Base-by-base conservation (phyloP, 2,113 vertebrate genomes). In the Cephalopterus ornatus region DNA sequence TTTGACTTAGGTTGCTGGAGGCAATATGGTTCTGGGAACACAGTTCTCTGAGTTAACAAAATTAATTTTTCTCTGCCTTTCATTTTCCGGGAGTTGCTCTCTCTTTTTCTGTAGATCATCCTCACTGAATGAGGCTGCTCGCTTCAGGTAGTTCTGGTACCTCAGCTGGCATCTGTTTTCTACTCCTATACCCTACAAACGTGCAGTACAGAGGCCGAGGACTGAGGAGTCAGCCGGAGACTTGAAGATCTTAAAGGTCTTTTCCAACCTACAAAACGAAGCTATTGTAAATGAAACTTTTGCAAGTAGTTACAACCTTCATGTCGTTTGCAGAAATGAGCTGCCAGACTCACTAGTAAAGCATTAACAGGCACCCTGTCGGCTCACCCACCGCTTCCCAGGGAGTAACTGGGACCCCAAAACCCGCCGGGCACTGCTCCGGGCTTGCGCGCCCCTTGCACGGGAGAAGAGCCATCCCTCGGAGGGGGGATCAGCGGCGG, bases 171-270 rank as follows among this genome's bases (percentile, higher is more conserved):
- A 50, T 19, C 30, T 42, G 0, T 58, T n/a, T 50, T 49, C 24
- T 65, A 2, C 16, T 61, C n/a, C 15, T 46, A 4, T 19, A 19
- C 20, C 21, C 14, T 49, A 20, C 8, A 15, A 22, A 50, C 0
- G 1, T 3, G 26, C 32, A 16, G 17, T 1, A 30, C 1, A 8
- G 59, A 14, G 32, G 18, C 22, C 0, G 0, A 56, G 37, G 27
- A 53, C 18, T 7, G 18, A 59, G 1, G 3, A 44, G 16, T 22
- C 26, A 17, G 3, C 7, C 26, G 26, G 20, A 33, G 7, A 39
- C 17, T 4, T 27, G 53, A 68, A 46, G 33, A 42, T 12, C 16
- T 68, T 27, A 22, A 41, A 83, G 41, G 26, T 41, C 17, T 70
- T 35, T 62, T 35, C n/a, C 47, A 35, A 32, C 6, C n/a, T 27